These are phyloP conservation scores for Folsomia candida DNA, from an alignment of 2,888 invertebrate genomes.

Conservation along the genomic window DNA sequence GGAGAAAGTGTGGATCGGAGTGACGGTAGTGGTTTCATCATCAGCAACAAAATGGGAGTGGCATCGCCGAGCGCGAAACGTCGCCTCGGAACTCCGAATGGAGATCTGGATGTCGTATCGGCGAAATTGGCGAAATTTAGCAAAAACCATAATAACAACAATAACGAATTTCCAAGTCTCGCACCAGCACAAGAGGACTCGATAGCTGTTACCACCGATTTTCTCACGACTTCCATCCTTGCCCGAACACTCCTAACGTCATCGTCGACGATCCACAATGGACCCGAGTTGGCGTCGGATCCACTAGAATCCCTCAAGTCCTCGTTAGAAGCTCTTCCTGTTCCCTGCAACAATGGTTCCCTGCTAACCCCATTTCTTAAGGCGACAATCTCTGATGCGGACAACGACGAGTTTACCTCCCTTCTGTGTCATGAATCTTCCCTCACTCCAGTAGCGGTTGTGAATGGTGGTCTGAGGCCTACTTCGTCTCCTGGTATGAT, in stretches of 20 bases:
- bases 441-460: constrained; percentile 1
- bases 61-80: constrained; percentile 49
- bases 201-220: constrained; percentile 42
- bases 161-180: constrained; percentile 10
- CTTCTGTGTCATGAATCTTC: constrained; percentile 39
- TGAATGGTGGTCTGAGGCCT: neutral
- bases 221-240: constrained; percentile 50
- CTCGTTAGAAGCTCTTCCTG: constrained; percentile 45
- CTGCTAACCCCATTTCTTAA: constrained; percentile 9
- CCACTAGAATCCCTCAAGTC: constrained; percentile 46
- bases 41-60: constrained; percentile 48
- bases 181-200: constrained; percentile 27
- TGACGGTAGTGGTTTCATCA: neutral
- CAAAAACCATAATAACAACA: constrained; percentile 23
- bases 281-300: constrained; percentile 21
- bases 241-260: constrained; percentile 48
- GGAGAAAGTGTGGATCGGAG: constrained; percentile 10
- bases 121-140: constrained; percentile 35
- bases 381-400: constrained; percentile 35
- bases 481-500: neutral
- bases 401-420: constrained; percentile 39
- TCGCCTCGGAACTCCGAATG: constrained; percentile 44
- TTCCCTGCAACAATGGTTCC: constrained; percentile 32
- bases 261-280: constrained; percentile 5
- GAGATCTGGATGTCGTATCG: constrained; percentile 41